Conservation (phyloP, 2,113 vertebrate species). For the Nicator chloris region DNA sequence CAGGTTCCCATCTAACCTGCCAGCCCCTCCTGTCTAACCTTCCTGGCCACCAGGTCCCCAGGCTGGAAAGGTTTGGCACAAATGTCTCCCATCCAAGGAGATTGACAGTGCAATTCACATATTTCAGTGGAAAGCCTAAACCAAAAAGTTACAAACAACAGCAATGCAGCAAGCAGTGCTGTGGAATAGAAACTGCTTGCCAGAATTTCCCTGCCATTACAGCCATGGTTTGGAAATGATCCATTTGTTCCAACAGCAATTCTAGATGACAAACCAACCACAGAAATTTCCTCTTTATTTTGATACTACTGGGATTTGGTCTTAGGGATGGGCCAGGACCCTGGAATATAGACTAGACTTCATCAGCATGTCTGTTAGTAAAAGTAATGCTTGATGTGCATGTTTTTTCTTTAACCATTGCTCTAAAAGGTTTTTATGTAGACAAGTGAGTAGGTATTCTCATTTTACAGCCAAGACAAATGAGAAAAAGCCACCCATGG, state of each 20-base stretch:
- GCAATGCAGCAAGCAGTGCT: not conserved
- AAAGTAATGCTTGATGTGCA: not conserved
- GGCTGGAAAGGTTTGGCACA: not conserved
- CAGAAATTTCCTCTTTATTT: not conserved
- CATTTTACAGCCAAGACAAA: not conserved
- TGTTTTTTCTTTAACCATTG: not conserved
- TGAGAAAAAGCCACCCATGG: not conserved
- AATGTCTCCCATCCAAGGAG: not conserved
- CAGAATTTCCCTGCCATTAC: not conserved
- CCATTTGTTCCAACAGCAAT: not conserved
- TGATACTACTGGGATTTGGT: not conserved
- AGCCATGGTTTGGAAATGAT: not conserved
- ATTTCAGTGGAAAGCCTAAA: not conserved
- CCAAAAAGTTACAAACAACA: not conserved
- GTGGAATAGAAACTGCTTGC: not conserved
- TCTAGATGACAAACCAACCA: not conserved
- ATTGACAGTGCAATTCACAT: not conserved
- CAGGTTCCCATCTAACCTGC: not conserved
- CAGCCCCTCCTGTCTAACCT: not conserved
- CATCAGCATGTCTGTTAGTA: fast-evolving
- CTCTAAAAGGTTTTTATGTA: not conserved
- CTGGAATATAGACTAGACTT: not conserved
- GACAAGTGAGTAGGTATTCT: not conserved
- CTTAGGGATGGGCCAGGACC: not conserved
- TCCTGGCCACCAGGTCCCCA: not conserved